Base-by-base conservation (phyloP, 2,888 invertebrate genomes). In the Cephus pygmeus region DNA sequence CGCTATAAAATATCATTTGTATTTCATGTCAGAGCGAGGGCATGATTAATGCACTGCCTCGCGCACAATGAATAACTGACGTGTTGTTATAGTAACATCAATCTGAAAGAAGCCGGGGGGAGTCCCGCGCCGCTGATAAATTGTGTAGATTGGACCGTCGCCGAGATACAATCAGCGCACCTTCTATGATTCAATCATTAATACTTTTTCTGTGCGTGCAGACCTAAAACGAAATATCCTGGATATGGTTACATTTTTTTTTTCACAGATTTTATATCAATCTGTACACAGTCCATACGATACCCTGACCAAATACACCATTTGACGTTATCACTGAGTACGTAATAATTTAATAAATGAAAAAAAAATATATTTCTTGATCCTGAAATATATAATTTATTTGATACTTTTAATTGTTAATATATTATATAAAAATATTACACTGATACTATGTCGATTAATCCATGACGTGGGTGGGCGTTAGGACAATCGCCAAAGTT, bases 1-100 rank as follows among this genome's bases (percentile, higher is more conserved):
- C 85, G 87, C 90, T 89, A 90, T 91, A 91, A 91, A 91, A 91
- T 91, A 91, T 91, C 91, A 91, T 91, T 91, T 91, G 91, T 91
- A 91, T 90, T 90, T 90, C 88, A 88, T 89, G 88, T 91, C 89
- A 89, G 88, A 87, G 88, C 87, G 87, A 85, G 87, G 87, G 85
- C 79, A 78, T 90, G 90, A 91, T 91, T 90, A 91, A 91, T 91
- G 90, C 86, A 89, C 85, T 87, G 85, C 84, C 79, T 75, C 81
- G 83, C 85, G 83, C 86, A 86, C 89, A 87, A 88, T 88, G 88
- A 89, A 88, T 89, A 88, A 89, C 88, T 85, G 87, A 87, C 86
- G 87, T 87, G 88, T 88, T 87, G 87, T 89, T 87, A 87, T 87
- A 86, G 87, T 87, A 87, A 87, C 88, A 89, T 89, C 88, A 88